These are phyloP conservation scores for Belgica antarctica DNA, from an alignment of 2,888 invertebrate genomes.

Conservation along the genomic window DNA sequence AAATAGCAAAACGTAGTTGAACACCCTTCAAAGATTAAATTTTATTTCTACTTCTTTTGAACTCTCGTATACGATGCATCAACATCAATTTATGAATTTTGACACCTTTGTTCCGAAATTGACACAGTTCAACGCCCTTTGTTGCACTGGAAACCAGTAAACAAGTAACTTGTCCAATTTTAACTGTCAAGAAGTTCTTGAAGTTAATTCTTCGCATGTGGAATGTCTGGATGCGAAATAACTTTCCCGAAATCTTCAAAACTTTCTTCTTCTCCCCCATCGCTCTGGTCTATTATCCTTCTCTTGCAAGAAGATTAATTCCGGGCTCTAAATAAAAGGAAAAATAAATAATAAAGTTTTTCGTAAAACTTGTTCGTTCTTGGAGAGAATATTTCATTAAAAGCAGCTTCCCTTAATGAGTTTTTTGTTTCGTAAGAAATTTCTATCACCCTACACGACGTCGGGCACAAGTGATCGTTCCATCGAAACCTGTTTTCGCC, in stretches of 20 bases:
- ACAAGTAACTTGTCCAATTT: no score
- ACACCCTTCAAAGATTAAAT: no score
- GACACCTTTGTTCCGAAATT: no score
- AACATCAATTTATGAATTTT: no score
- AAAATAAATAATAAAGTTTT: conserved; percentile 29
- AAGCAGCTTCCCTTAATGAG: conserved; percentile 28
- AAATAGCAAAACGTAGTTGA: no score
- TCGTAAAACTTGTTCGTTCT: neutral
- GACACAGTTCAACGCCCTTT: no score
- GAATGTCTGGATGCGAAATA: no score
- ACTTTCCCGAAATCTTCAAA: neutral
- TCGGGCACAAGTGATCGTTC: neutral
- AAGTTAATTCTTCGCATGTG: no score
- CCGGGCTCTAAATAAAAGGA: conserved; percentile 9
- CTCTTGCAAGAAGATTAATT: neutral
- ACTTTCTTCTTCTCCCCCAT: neutral
- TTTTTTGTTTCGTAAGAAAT: conserved; percentile 13
- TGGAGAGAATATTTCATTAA: neutral
- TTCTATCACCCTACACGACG: no score
- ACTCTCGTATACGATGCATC: no score
- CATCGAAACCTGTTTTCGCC: neutral
- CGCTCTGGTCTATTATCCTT: neutral
- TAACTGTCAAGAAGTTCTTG: neutral
- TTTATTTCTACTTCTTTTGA: no score
- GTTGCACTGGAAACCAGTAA: no score